Percentiles rank a stretch among this genome's conserved stretches.
Evolutionary conservation across 2,797 vertebrate genomes (phyloP).

Genomic region (Lepilemur ruficaudatus): DNA sequence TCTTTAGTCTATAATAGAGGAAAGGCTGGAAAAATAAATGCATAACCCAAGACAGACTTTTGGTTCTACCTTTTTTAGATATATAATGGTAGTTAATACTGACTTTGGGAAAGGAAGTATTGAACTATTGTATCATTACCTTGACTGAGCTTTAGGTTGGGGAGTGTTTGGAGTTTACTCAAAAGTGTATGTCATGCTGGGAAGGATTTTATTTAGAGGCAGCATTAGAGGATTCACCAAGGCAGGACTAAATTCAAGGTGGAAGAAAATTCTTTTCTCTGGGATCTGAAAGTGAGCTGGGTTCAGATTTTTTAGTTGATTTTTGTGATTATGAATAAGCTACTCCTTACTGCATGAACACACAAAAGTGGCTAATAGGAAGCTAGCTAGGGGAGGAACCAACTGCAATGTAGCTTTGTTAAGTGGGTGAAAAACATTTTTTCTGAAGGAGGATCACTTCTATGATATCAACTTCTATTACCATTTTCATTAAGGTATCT

Average conservation of each 20-base stretch:
- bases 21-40: background rate
- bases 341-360: background rate
- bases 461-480: background rate
- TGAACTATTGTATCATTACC: background rate
- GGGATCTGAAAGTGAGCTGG: background rate
- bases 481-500: background rate
- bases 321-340: background rate
- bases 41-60: background rate
- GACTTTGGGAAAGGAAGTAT: background rate
- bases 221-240: background rate
- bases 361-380: background rate
- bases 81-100: background rate
- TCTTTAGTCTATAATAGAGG: background rate
- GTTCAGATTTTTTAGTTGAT: background rate
- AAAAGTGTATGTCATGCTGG: background rate
- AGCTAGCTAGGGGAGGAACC: too few species aligned
- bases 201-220: background rate
- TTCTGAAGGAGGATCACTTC: background rate
- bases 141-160: background rate
- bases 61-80: background rate
- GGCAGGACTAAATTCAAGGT: background rate
- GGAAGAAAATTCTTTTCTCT: background rate
- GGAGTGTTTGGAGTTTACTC: background rate
- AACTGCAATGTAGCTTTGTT: background rate
- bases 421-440: background rate